Evolutionary conservation across 1,140 invertebrate species (phyloP).

Genomic region (Monochamus saltuarius): DNA sequence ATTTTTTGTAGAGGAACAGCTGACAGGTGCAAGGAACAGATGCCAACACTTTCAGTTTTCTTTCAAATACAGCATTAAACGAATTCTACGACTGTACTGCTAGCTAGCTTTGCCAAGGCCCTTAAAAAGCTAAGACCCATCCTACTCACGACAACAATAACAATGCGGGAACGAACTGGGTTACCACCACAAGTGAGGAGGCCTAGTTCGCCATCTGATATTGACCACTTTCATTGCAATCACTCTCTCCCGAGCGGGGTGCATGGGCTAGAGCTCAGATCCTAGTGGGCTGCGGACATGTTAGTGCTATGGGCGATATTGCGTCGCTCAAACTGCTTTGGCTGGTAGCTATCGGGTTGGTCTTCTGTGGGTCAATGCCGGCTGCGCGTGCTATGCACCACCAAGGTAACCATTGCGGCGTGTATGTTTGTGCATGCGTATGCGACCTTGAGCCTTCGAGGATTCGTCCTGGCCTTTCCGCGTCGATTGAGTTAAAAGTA

Average conservation of each 20-base stretch:
- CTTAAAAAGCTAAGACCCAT: neutral
- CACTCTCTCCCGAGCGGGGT: conserved; percentile 36
- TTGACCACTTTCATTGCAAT: conserved; percentile 44
- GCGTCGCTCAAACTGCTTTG: conserved; percentile 26
- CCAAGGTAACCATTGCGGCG: conserved; percentile 11
- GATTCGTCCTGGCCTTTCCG: too few species aligned
- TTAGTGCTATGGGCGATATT: conserved; percentile 37
- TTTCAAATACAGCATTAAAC: too few species aligned
- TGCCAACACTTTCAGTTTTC: too few species aligned
- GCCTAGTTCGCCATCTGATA: conserved; percentile 23
- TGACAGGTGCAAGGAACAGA: too few species aligned
- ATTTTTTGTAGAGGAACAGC: too few species aligned
- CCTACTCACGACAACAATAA: neutral
- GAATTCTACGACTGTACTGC: too few species aligned
- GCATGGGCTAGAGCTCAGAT: conserved; percentile 21
- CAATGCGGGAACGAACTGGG: conserved; percentile 22
- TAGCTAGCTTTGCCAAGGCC: too few species aligned
- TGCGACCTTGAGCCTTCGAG: too few species aligned
- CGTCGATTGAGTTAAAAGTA: too few species aligned
- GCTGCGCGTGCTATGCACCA: conserved; percentile 30
- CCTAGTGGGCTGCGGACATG: conserved; percentile 24
- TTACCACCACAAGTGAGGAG: conserved; percentile 26
- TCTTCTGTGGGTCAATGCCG: conserved; percentile 40
- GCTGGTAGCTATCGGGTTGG: conserved; percentile 21
- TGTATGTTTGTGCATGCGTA: neutral